Conservation (phyloP, 2,113 vertebrate genomes). For the Lichenostomus cassidix region DNA sequence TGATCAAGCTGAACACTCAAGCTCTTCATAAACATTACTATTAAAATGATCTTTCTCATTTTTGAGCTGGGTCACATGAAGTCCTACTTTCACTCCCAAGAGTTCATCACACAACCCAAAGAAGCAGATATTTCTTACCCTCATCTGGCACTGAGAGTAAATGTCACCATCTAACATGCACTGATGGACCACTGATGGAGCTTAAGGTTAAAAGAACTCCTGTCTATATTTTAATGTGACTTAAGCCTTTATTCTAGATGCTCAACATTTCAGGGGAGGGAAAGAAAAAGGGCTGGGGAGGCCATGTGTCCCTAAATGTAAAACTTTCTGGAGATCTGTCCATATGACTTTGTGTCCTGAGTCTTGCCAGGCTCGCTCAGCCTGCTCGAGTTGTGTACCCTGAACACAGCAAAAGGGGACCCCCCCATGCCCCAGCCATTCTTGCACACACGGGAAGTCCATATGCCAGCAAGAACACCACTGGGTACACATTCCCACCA, state of each 20-base stretch:
- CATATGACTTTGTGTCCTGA: neutral
- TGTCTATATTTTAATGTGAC: neutral
- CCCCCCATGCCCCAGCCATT: slow-evolving; percentile 2
- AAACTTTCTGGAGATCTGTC: neutral
- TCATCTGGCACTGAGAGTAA: neutral
- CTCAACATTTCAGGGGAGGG: neutral
- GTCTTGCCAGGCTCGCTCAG: neutral
- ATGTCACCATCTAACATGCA: neutral
- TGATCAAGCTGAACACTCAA: neutral
- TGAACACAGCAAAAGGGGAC: neutral
- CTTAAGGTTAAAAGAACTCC: neutral
- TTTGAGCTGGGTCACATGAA: neutral
- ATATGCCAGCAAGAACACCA: slow-evolving; percentile 65
- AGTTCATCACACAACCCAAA: neutral
- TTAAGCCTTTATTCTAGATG: neutral
- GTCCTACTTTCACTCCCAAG: neutral
- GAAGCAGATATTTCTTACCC: neutral
- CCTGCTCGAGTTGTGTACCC: neutral
- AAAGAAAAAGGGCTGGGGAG: neutral
- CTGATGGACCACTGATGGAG: neutral
- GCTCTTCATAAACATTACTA: neutral
- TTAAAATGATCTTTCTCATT: neutral
- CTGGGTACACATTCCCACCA: slow-evolving; percentile 62
- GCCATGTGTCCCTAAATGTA: neutral
- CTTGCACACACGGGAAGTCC: slow-evolving; percentile 50